A percentile compares a stretch with the other conserved stretches of the same genome.
Conservation (phyloP, 2,113 vertebrate species). For the Orientallactaga bullata region DNA sequence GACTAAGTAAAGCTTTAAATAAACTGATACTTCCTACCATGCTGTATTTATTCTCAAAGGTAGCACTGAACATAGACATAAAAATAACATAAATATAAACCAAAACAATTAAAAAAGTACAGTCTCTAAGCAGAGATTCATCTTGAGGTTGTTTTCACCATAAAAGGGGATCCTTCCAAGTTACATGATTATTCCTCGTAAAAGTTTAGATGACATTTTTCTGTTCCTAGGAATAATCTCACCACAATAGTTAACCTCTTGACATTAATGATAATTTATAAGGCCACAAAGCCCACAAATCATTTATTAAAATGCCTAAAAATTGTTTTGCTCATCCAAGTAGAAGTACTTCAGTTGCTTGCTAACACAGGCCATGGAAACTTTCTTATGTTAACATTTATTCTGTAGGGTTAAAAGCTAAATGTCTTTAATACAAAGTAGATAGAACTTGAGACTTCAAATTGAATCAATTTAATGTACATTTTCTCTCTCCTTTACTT, state of each 20-base stretch:
- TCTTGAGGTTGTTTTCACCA: neutral
- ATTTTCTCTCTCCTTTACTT: slow-evolving; percentile 82
- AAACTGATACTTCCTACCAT: neutral
- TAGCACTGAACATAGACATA: neutral
- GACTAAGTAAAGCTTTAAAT: neutral
- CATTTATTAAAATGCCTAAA: slow-evolving; percentile 4
- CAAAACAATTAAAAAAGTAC: neutral
- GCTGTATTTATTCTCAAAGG: neutral
- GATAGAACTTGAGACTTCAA: slow-evolving; percentile 25
- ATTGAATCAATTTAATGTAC: neutral
- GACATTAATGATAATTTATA: neutral
- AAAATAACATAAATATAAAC: neutral
- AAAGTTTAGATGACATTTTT: neutral
- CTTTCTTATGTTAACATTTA: slow-evolving; percentile 7
- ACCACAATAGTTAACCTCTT: neutral
- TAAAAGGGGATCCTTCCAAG: slow-evolving; percentile 16
- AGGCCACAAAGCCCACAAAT: neutral
- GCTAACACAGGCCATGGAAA: neutral
- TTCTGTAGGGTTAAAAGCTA: slow-evolving; percentile 21
- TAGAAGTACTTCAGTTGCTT: neutral
- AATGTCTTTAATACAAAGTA: slow-evolving; percentile 47
- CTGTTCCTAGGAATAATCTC: neutral
- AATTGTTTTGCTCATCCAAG: neutral
- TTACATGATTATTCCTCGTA: neutral
- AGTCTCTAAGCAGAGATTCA: neutral